phyloP scores from a whole-genome alignment of 2,797 vertebrate genomes.

The Channallabes apus region DNA sequence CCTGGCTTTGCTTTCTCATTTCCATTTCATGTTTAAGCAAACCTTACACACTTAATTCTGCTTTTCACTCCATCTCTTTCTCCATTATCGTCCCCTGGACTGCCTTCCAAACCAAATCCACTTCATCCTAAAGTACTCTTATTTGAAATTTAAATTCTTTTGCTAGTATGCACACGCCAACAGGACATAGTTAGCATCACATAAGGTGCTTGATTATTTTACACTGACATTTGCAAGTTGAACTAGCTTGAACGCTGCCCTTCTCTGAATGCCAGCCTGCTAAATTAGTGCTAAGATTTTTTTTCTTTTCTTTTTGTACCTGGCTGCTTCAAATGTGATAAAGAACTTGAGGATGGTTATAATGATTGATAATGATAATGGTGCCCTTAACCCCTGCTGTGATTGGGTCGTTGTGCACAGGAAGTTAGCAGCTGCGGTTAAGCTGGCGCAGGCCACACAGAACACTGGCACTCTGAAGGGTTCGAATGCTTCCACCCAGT shows the following conservation, averaged over 20 bases:
- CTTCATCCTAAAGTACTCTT: neutral
- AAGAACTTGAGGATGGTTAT: conserved; percentile 6
- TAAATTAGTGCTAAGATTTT: conserved; percentile 13
- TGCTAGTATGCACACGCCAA: conserved; percentile 20
- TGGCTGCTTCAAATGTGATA: conserved; percentile 30
- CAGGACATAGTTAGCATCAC: conserved; percentile 27
- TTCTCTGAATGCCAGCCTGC: conserved; percentile 7
- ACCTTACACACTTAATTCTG: conserved; percentile 17
- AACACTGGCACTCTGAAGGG: conserved; percentile 95
- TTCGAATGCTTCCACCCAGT: conserved; percentile 86
- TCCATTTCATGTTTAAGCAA: conserved; percentile 47
- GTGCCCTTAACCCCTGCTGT: conserved; percentile 69
- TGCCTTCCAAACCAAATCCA: conserved; percentile 1
- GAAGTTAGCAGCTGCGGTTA: conserved; percentile 96
- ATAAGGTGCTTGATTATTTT: conserved; percentile 39
- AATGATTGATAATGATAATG: conserved; percentile 37
- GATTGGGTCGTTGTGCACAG: conserved; percentile 81
- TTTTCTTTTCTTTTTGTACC: neutral
- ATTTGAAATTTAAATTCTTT: conserved; percentile 14
- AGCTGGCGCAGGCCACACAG: conserved; percentile 94
- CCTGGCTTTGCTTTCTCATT: conserved; percentile 32
- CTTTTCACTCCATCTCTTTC: conserved; percentile 7
- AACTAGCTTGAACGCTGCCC: conserved; percentile 33
- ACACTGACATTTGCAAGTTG: conserved; percentile 42
- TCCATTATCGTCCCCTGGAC: neutral